Conservation (phyloP, 2,888 invertebrate species). For the Labia minor region DNA sequence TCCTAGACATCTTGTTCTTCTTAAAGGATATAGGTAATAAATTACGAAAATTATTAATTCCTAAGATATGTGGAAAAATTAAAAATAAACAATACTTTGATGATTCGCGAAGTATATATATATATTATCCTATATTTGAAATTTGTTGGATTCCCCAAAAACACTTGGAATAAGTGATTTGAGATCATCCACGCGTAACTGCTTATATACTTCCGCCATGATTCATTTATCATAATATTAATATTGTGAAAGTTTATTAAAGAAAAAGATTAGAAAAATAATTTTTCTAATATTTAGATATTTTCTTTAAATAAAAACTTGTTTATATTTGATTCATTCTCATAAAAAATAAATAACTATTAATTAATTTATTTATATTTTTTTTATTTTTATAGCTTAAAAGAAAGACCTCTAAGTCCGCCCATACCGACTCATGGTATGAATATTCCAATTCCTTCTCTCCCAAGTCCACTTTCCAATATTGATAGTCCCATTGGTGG, state of each 20-base stretch:
- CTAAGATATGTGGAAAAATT: background rate
- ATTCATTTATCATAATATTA: too few relatives aligned
- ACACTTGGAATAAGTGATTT: too few relatives aligned
- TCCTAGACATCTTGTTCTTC: conserved; percentile 64
- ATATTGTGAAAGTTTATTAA: too few relatives aligned
- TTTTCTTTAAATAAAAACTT: too few relatives aligned
- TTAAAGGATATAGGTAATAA: conserved; percentile 59
- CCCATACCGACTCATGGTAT: conserved; percentile 35
- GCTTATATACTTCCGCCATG: too few relatives aligned
- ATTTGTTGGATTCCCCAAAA: too few relatives aligned
- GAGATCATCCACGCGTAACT: too few relatives aligned
- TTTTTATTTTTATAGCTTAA: conserved; percentile 39
- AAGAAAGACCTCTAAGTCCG: conserved; percentile 59
- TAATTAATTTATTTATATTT: conserved; percentile 13
- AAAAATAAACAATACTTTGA: background rate
- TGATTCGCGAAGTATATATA: too few relatives aligned
- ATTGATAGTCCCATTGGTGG: conserved; percentile 45
- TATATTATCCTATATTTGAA: too few relatives aligned
- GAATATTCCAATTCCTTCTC: conserved; percentile 35
- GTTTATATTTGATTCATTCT: too few relatives aligned
- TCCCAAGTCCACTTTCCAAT: conserved; percentile 44
- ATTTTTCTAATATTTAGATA: too few relatives aligned
- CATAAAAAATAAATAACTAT: background rate
- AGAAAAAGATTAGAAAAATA: too few relatives aligned
- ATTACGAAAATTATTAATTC: conserved; percentile 3